phyloP scores from a whole-genome alignment of 1,140 invertebrate species.

The Himalopsyche phryganea region DNA sequence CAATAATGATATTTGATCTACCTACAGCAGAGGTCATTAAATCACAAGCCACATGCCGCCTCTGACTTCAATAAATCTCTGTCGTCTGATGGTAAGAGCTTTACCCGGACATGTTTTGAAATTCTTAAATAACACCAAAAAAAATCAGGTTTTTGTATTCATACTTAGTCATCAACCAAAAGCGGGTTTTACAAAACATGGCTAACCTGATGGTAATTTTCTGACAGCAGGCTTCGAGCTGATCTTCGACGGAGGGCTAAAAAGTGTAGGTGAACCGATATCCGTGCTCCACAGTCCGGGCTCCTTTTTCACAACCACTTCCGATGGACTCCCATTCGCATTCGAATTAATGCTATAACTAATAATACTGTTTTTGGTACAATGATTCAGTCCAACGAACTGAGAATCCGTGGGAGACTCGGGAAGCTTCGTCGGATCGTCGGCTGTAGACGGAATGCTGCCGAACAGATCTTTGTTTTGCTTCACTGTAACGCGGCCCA shows the following conservation, averaged over 20 bases:
- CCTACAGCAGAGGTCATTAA: too few species aligned
- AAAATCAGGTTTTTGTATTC: too few species aligned
- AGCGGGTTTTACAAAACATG: too few species aligned
- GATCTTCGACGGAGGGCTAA: slow-evolving; percentile 19
- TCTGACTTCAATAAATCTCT: too few species aligned
- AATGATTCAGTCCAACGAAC: slow-evolving; percentile 13
- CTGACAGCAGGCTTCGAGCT: slow-evolving; percentile 27
- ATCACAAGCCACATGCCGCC: too few species aligned
- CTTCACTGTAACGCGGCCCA: slow-evolving; percentile 9
- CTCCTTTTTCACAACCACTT: slow-evolving; percentile 17
- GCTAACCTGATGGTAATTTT: slow-evolving; percentile 39
- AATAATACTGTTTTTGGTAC: slow-evolving; percentile 44
- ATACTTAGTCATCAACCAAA: too few species aligned
- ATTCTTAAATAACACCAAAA: too few species aligned
- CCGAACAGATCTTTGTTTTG: slow-evolving; percentile 28
- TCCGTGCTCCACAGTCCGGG: background rate
- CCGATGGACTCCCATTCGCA: slow-evolving; percentile 1
- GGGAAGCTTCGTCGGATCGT: background rate
- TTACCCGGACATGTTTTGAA: too few species aligned
- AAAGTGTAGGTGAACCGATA: slow-evolving; percentile 1
- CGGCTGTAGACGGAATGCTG: background rate
- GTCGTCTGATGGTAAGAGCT: too few species aligned
- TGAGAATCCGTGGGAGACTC: slow-evolving; percentile 11
- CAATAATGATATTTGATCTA: too few species aligned
- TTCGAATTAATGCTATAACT: slow-evolving; percentile 38